Conservation (phyloP, 2,888 invertebrate species). For the Pollenia griseotomentosa region DNA sequence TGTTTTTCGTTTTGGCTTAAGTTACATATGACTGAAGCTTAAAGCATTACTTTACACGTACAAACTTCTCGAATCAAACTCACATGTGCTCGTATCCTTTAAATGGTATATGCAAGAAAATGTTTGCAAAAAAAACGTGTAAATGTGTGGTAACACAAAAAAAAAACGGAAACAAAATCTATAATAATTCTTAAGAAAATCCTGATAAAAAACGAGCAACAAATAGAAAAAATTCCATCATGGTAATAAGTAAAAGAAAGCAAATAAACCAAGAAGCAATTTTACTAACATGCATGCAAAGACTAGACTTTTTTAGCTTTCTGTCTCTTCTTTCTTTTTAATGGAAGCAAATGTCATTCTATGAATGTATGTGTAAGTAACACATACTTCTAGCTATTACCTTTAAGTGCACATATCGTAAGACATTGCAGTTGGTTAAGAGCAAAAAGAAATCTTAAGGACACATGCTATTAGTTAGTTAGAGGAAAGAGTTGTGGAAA, state of each 20-base stretch:
- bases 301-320: conserved; percentile 37
- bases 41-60: conserved; percentile 8
- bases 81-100: not conserved
- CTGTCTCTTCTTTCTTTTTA: not conserved
- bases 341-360: conserved; percentile 14
- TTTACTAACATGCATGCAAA: conserved; percentile 46
- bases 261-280: conserved; percentile 35
- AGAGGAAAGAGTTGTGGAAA: not conserved
- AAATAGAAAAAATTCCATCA: conserved; percentile 60
- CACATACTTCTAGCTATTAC: conserved; percentile 37
- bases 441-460: conserved; percentile 44
- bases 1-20: not conserved
- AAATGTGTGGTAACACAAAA: not conserved
- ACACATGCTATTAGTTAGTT: not conserved
- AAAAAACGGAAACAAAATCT: conserved; percentile 1
- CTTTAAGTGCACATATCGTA: conserved; percentile 60
- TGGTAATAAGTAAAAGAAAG: conserved; percentile 62
- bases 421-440: conserved; percentile 24
- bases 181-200: conserved; percentile 36
- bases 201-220: conserved; percentile 36
- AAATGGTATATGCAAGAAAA: not conserved
- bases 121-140: not conserved
- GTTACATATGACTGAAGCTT: conserved; percentile 1
- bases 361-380: conserved; percentile 22
- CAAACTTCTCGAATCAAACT: not conserved